Conservation (phyloP, 1,140 invertebrate species). For the Acromyrmex heyeri region DNA sequence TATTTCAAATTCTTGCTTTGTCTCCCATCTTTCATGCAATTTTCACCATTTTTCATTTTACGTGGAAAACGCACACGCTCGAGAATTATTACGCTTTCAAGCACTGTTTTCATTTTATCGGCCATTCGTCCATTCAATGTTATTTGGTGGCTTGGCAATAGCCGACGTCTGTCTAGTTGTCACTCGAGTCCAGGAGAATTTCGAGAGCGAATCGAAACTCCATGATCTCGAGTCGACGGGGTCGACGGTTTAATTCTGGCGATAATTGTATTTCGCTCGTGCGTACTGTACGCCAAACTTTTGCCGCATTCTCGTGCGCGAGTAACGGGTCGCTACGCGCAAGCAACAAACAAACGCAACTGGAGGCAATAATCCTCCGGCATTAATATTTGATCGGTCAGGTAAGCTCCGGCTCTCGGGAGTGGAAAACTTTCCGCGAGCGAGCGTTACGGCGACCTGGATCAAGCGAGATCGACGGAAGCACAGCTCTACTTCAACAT, state of each 20-base stretch:
- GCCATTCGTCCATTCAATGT: conserved; percentile 8
- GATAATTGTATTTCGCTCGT: neutral
- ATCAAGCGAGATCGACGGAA: conserved; percentile 31
- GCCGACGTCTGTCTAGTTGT: neutral
- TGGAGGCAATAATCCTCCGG: conserved; percentile 16
- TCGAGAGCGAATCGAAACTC: neutral
- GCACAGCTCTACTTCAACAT: too few relatives aligned
- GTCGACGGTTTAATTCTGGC: neutral
- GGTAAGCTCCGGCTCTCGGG: conserved; percentile 13
- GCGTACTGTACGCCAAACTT: neutral
- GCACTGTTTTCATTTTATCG: conserved; percentile 21
- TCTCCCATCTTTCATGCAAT: neutral
- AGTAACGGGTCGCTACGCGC: neutral
- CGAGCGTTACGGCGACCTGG: conserved; percentile 19
- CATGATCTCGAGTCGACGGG: neutral
- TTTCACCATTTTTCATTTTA: conserved; percentile 1
- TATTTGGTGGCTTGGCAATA: neutral
- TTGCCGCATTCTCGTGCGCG: neutral
- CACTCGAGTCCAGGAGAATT: neutral
- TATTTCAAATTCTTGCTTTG: neutral
- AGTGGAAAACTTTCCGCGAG: conserved; percentile 43
- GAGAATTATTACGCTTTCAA: conserved; percentile 30
- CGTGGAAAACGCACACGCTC: neutral
- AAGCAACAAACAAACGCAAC: conserved; percentile 27
- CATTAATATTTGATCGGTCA: conserved; percentile 56